Base-by-base conservation (phyloP, 1,140 invertebrate genomes). In the Drosophila willistoni region DNA sequence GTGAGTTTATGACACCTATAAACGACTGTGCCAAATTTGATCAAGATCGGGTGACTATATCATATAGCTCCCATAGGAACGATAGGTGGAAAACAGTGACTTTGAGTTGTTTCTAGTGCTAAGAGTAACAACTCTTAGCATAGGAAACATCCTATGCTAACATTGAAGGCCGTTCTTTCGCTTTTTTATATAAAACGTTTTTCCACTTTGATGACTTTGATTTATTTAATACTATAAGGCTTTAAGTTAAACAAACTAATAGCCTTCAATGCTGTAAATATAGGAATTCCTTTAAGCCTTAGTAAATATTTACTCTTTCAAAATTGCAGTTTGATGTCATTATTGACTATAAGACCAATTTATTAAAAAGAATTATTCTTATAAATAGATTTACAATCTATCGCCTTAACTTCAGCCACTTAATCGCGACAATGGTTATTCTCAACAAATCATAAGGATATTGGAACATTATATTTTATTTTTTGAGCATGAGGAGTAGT, bases 401-500 rank as follows among this genome's bases (percentile, higher is more conserved):
- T 91, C 68, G 92, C 93, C 92, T 93, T 93, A 92, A 60, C 39
- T 91, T 93, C 93, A 92, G 93, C 92, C 93, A 94, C 92, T 93
- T 93, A 92, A 93, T 81, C 72, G 90, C 85, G 92, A 93, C 91
- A 94, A 93, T 94, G 93, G 92, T 77, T 95, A 77, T 94, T 93
- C 91, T 95, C 95, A 69, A 95, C 95, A 77, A 96, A 96, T 93
- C 95, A 96, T 93, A 96, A 96, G 93, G 94, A 96, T 94, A 96
- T 96, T 94, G 95, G 95, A 79, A 95, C 94, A 51, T 91, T 96
- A 93, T 96, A 96, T 93, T 95, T 96, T 67, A 93, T 96, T 81
- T 95, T 96, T 92, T 94, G 95, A 14, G 92, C 94, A 74, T 95
- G 94, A 34, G 94, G 94, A 76, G 93, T 96, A 93, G 79, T 95